phyloP scores from a whole-genome alignment of 2,113 vertebrate species.

The Delphinapterus leucas region DNA sequence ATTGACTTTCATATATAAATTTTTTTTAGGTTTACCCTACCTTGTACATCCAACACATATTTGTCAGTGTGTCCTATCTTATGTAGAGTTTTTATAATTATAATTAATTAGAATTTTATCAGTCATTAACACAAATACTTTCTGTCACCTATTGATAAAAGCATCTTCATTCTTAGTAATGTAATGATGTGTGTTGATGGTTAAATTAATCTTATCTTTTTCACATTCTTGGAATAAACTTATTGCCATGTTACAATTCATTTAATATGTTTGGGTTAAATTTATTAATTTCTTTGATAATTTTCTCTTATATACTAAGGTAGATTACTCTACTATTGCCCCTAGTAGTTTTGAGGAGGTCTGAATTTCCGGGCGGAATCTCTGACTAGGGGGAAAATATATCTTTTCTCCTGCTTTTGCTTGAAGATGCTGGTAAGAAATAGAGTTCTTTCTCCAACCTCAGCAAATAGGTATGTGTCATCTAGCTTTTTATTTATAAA shows the following conservation, averaged over 20 bases:
- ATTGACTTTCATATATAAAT: no score
- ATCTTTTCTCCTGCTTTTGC: background rate
- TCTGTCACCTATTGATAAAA: background rate
- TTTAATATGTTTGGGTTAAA: background rate
- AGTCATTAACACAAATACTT: background rate
- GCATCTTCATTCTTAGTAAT: background rate
- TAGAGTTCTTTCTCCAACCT: background rate
- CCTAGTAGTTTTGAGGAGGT: background rate
- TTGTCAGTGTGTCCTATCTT: no score
- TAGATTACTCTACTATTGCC: background rate
- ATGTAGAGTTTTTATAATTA: no score
- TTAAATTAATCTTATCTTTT: background rate
- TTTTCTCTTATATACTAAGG: background rate
- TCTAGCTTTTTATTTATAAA: background rate
- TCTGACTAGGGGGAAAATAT: background rate
- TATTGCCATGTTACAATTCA: background rate
- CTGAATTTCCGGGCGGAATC: background rate
- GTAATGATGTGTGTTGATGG: background rate
- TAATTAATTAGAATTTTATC: background rate
- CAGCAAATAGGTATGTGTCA: background rate
- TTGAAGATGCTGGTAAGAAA: background rate
- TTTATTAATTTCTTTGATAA: background rate
- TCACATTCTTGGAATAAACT: background rate
- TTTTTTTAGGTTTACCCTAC: no score
- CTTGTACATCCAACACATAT: no score